Base-by-base conservation (phyloP, 2,113 vertebrate genomes). In the Eidolon helvum region DNA sequence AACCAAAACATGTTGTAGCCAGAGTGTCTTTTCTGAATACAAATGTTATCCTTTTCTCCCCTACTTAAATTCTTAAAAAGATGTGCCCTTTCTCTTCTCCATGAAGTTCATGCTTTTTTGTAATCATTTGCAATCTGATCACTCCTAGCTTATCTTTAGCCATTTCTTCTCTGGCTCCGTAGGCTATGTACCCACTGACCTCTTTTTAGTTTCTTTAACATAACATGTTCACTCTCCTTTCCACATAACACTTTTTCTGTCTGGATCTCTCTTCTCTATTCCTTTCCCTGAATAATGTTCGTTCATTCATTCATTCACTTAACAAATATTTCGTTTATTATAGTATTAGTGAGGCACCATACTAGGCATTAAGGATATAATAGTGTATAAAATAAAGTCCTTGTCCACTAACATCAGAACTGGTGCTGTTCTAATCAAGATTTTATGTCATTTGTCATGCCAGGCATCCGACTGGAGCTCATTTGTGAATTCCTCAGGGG, bases 1-100 rank as follows among this genome's bases (percentile, higher is more conserved):
- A 94, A 55, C 11, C 11, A 38, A 38, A 9, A 48, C 35, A 65
- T 9, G 48, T 43, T 84, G 53, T 7, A 69, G 50, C 18, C 30
- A 77, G 19, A 87, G 2, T 84, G 40, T 48, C 33, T 50, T 87
- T 74, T 61, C 43, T 79, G 78, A 90, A 69, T 57, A 43, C 11
- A 79, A 55, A 48, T 94, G 78, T 75, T 68, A 74, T 90, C 40
- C 45, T 92, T 89, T 97, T 90, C 65, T 50, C 55, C 12, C 19
- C 26, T 77, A 14, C 22, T 92, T 69, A 63, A 63, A 57, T 28
- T 48, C 40, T 48, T 84, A 8, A 53, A 83, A 69, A 78, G 35
- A 68, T 75, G 4, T 24, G 7, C 4, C 30, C 38, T 90, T 79
- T 66, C 4, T 21, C 59, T 74, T 82, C 30, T 95, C 48, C 15